A percentile compares a stretch with the other conserved stretches of the same genome.
Conservation (phyloP, 2,797 vertebrate genomes). For the Eulemur coronatus region DNA sequence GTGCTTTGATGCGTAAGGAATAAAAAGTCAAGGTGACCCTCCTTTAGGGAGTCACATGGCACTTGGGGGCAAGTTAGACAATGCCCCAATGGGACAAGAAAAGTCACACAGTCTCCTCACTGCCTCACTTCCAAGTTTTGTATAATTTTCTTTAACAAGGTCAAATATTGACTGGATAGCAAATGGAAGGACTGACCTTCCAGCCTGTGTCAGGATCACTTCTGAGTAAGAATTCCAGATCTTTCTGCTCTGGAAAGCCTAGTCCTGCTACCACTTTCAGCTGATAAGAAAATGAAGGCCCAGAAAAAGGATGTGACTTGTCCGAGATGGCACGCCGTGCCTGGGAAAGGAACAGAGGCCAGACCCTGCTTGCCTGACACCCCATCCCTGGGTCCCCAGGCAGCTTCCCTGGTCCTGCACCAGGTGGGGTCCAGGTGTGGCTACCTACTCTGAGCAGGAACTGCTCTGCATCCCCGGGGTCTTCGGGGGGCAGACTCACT, state of each 20-base stretch:
- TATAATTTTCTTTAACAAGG: background rate
- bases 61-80: background rate
- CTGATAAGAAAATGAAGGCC: background rate
- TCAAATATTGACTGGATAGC: background rate
- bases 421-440: background rate
- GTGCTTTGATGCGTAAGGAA: background rate
- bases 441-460: background rate
- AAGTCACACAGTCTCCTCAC: background rate
- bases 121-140: background rate
- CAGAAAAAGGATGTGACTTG: background rate
- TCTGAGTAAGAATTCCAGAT: slow-evolving; percentile 2
- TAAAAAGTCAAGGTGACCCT: background rate
- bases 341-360: background rate
- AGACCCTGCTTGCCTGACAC: background rate
- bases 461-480: background rate
- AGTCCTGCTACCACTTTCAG: background rate
- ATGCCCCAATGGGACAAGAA: background rate
- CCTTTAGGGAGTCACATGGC: background rate
- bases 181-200: background rate
- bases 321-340: background rate
- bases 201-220: background rate
- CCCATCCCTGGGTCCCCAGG: background rate
- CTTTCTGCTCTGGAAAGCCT: background rate
- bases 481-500: background rate
- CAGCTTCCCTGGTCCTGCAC: background rate